Percentiles rank a stretch among this genome's conserved stretches.
phyloP scores from a whole-genome alignment of 2,888 invertebrate species.

The Drosophila trichaetosa region DNA sequence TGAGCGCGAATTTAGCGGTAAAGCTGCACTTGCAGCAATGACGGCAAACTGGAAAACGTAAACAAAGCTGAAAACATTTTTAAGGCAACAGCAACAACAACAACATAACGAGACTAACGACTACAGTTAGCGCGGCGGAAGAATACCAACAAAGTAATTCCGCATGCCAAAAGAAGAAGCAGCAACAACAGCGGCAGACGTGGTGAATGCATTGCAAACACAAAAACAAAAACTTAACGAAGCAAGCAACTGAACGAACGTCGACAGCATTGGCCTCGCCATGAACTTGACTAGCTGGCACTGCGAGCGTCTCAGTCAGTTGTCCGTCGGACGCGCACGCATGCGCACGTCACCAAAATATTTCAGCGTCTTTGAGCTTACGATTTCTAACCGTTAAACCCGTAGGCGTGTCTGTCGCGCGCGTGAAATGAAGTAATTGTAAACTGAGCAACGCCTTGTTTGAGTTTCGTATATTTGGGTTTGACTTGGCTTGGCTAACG shows the following conservation, averaged over 20 bases:
- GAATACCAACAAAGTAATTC: constrained; percentile 54
- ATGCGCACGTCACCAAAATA: constrained; percentile 59
- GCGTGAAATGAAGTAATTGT: constrained; percentile 68
- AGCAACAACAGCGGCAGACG: constrained; percentile 40
- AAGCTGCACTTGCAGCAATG: constrained; percentile 61
- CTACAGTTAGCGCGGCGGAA: constrained; percentile 68
- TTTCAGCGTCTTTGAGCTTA: constrained; percentile 1
- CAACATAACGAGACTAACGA: constrained; percentile 26
- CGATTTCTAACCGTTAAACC: constrained; percentile 57
- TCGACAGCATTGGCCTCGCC: constrained; percentile 39
- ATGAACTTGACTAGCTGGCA: constrained; percentile 64
- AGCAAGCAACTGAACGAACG: constrained; percentile 41
- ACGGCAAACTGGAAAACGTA: constrained; percentile 74
- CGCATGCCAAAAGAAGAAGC: constrained; percentile 40
- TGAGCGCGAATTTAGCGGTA: constrained; percentile 7
- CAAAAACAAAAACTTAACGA: constrained; percentile 56
- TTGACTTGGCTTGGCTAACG: constrained; percentile 19
- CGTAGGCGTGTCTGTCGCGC: constrained; percentile 54
- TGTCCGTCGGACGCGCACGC: constrained; percentile 75
- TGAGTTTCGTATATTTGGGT: constrained; percentile 9
- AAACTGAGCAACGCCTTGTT: constrained; percentile 22
- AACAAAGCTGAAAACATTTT: constrained; percentile 69
- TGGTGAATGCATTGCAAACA: constrained; percentile 43
- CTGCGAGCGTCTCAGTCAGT: constrained; percentile 62
- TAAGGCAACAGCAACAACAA: constrained; percentile 43